phyloP scores from a whole-genome alignment of 92 coral and sea anemone species.

The Palythoa heliodiscus region DNA sequence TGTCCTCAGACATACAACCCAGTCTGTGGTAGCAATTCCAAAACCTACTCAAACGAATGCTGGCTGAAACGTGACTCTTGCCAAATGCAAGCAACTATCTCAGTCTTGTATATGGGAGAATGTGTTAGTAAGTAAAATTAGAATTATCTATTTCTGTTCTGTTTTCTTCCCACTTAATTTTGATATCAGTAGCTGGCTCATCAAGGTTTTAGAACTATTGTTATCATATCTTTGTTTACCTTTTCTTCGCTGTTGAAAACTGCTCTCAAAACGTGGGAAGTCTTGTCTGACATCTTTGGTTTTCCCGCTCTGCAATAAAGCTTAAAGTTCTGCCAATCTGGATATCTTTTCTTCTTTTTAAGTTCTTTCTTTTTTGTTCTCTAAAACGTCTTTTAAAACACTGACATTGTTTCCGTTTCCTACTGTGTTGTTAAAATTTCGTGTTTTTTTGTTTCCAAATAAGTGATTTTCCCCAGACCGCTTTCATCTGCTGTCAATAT shows the following conservation, averaged over 20 bases:
- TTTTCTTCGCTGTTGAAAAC: too few species aligned
- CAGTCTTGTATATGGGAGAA: conserved; percentile 55
- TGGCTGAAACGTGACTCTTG: conserved; percentile 78
- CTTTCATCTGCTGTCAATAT: too few species aligned
- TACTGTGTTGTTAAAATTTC: background rate
- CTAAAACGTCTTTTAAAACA: background rate
- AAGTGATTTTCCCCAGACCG: background rate
- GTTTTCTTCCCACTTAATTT: background rate
- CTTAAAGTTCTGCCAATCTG: background rate
- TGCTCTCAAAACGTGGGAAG: too few species aligned
- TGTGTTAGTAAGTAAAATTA: conserved; percentile 62
- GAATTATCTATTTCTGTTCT: background rate
- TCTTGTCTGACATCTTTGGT: too few species aligned
- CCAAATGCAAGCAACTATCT: conserved; percentile 45
- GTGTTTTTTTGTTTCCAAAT: background rate
- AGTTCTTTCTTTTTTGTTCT: background rate
- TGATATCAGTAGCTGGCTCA: too few species aligned
- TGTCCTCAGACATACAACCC: conserved; percentile 61
- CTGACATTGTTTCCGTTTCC: background rate
- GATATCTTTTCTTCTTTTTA: background rate
- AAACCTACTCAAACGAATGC: conserved; percentile 73
- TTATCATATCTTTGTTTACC: too few species aligned
- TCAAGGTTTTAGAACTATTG: background rate
- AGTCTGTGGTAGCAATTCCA: conserved; percentile 71
- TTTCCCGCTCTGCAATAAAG: too few species aligned